Conservation (phyloP, 2,113 vertebrate species). For the Istiophorus platypterus region DNA sequence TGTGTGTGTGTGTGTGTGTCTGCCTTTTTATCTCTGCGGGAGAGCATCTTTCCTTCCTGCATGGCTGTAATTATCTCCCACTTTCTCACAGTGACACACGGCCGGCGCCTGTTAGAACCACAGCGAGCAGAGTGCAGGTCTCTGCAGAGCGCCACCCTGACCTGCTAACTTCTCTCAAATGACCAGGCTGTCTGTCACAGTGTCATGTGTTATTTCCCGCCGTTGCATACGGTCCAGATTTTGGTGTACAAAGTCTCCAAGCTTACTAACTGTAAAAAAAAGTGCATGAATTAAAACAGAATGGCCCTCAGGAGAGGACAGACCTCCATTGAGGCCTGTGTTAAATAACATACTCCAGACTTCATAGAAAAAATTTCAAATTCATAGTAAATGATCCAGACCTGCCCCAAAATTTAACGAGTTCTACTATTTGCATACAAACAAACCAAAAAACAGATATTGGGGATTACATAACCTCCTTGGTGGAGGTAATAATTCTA, state of each 20-base stretch:
- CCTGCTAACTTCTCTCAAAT: slow-evolving; percentile 28
- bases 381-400: too few relatives aligned
- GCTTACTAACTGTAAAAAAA: neutral
- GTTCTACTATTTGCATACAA: too few relatives aligned
- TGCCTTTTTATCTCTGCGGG: slow-evolving; percentile 71
- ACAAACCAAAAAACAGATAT: too few relatives aligned
- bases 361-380: too few relatives aligned
- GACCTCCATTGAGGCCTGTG: too few relatives aligned
- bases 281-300: neutral
- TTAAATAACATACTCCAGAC: too few relatives aligned
- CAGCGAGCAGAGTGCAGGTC: slow-evolving; percentile 32
- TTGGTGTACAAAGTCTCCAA: neutral
- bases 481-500: neutral
- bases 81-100: slow-evolving; percentile 38
- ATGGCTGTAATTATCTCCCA: slow-evolving; percentile 73
- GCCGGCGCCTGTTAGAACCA: slow-evolving; percentile 27
- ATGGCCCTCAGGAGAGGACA: too few relatives aligned
- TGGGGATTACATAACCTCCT: too few relatives aligned
- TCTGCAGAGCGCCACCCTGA: slow-evolving; percentile 16
- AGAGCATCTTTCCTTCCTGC: slow-evolving; percentile 60
- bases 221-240: slow-evolving; percentile 5
- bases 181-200: slow-evolving; percentile 12
- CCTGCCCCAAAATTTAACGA: too few relatives aligned
- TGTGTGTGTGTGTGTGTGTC: slow-evolving; percentile 11
- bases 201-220: slow-evolving; percentile 12